Base-by-base conservation (phyloP, 2,888 invertebrate species). In the Nasonovia ribisnigri region DNA sequence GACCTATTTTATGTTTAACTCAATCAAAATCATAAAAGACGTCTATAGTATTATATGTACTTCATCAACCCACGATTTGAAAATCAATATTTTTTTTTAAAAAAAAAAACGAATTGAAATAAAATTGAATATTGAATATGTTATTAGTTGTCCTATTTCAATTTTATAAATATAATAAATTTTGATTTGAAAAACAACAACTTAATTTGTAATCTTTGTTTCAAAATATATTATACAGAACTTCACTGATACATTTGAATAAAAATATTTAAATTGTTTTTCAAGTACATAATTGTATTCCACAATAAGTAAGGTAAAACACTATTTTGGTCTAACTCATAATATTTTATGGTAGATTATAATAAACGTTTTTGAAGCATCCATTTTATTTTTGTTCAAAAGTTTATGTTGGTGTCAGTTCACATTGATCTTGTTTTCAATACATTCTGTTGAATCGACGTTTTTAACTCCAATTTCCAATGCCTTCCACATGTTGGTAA, bases 31-130 rank as follows among this genome's bases (percentile, higher is more conserved):
- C 20, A 24, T 54, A 24, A 54, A 54, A 54, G 6, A 24, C 54
- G 24, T 54, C 24, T 24, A 54, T 24, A 54, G 20, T 6, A 54
- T 24, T 54, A 54, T 54, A 54, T 13, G 5, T 54, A 3, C 6
- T 54, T 54, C 0, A 96, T 96, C 92, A 97, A 96, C 95, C 97
- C 97, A 4, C 96, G 96, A 95, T 97, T 97, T 95, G 96, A 96
- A 95, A 97, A 97, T 95, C 96, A 96, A 67, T 96, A 96, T 95
- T n/a, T n/a, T n/a, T n/a, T n/a, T n/a, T n/a, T 97, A 97, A 95
- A 96, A 96, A 54, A 54, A 95, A 97, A 96, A 95, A 96, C 96
- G 24, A 60, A 77, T 13, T 77, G 13, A 42, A 26, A 43, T 8
- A 90, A 67, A 84, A 29, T 13, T 48, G 43, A 67, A 94, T 77